These are phyloP conservation scores for Catocala fraxini DNA, from an alignment of 2,888 invertebrate genomes.

Conservation along the genomic window DNA sequence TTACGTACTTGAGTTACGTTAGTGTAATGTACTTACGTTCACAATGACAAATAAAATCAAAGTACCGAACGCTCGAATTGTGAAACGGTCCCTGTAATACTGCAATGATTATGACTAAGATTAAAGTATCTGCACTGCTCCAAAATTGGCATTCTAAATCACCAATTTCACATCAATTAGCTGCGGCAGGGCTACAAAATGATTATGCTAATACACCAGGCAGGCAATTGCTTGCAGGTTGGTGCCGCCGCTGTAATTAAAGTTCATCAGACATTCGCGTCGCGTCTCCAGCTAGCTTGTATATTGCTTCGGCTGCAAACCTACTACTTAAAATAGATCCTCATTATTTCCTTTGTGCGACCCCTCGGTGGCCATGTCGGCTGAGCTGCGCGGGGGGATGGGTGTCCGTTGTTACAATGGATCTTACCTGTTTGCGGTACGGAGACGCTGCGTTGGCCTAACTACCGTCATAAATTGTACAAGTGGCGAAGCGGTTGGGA, in stretches of 20 bases:
- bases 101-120: constrained; percentile 43
- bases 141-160: constrained; percentile 51
- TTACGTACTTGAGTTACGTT: too few relatives aligned
- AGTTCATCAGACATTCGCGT: constrained; percentile 72
- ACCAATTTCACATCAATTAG: constrained; percentile 72
- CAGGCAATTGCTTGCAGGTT: constrained; percentile 71
- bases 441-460: constrained; percentile 68
- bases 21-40: constrained; percentile 18
- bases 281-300: constrained; percentile 66
- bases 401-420: constrained; percentile 47
- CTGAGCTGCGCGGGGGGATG: constrained; percentile 37
- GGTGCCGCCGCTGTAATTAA: constrained; percentile 71
- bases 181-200: constrained; percentile 63
- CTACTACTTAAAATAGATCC: constrained; percentile 55
- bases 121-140: constrained; percentile 42
- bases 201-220: constrained; percentile 75
- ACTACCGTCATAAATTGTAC: constrained; percentile 76
- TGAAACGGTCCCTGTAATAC: constrained; percentile 32
- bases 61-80: constrained; percentile 25
- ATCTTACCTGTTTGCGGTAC: constrained; percentile 64
- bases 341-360: constrained; percentile 50
- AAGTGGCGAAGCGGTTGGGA: constrained; percentile 67
- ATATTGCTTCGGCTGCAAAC: constrained; percentile 63
- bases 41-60: constrained; percentile 34
- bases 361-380: constrained; percentile 46